Conservation (phyloP, 2,888 invertebrate genomes). For the Eurytoma californica region DNA sequence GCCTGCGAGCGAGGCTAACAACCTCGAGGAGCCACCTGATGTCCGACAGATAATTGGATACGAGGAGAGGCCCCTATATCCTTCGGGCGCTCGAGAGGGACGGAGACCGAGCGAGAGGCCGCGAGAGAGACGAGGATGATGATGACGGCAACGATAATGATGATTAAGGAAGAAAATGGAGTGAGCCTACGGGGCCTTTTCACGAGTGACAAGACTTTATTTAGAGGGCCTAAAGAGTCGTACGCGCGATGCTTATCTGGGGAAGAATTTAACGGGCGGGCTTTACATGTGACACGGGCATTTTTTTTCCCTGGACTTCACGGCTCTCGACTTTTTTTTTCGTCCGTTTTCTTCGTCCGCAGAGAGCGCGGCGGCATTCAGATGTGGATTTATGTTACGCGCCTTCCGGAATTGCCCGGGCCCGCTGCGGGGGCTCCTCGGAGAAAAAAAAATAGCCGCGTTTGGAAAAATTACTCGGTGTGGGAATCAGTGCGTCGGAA, state of each 20-base stretch:
- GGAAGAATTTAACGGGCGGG: constrained; percentile 46
- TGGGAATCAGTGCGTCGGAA: background rate
- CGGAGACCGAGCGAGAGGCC: constrained; percentile 7
- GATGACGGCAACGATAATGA: constrained; percentile 50
- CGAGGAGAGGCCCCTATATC: constrained; percentile 12
- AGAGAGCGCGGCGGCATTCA: constrained; percentile 33
- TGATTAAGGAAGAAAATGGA: constrained; percentile 53
- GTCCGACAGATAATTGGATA: constrained; percentile 51
- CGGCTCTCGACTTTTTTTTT: constrained; percentile 33
- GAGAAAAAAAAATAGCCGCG: constrained; percentile 1
- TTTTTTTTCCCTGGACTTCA: constrained; percentile 38
- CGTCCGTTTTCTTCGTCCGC: background rate
- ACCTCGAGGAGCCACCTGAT: constrained; percentile 50
- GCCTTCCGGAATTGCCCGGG: constrained; percentile 37
- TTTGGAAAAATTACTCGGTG: constrained; percentile 16
- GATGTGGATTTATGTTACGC: constrained; percentile 40
- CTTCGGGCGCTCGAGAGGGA: background rate
- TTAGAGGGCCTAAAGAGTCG: constrained; percentile 37
- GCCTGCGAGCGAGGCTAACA: constrained; percentile 44
- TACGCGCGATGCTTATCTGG: constrained; percentile 39
- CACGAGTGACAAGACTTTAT: constrained; percentile 50
- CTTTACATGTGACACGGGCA: constrained; percentile 19
- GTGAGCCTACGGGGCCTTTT: constrained; percentile 19
- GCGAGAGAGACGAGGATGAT: constrained; percentile 21
- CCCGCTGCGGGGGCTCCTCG: background rate